Percentiles rank a stretch among this genome's conserved stretches.
phyloP scores from a whole-genome alignment of 1,140 invertebrate species.

The Drosophila miranda region DNA sequence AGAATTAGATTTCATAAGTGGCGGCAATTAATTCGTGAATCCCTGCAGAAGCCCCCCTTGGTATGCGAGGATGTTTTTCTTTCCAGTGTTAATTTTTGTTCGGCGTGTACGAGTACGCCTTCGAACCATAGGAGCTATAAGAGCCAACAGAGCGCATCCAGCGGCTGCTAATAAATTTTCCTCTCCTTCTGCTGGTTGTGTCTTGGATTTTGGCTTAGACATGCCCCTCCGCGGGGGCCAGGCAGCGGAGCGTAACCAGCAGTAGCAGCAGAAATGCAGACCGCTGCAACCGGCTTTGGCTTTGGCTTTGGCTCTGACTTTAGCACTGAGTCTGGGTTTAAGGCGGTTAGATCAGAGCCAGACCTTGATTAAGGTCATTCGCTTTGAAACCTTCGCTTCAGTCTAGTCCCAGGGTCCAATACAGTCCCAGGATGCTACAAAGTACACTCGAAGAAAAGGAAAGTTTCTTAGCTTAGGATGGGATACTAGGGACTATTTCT shows the following conservation, averaged over 20 bases:
- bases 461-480: no score
- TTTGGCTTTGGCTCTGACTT: slow-evolving; percentile 16
- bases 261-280: slow-evolving; percentile 21
- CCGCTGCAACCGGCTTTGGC: slow-evolving; percentile 50
- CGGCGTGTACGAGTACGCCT: slow-evolving; percentile 1
- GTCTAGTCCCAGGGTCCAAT: slow-evolving; percentile 10
- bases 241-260: slow-evolving; percentile 32
- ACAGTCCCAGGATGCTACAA: slow-evolving; percentile 20
- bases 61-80: slow-evolving; percentile 25
- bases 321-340: slow-evolving; percentile 1
- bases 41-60: neutral
- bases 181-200: slow-evolving; percentile 6
- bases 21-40: slow-evolving; percentile 26
- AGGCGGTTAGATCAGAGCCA: slow-evolving; percentile 57
- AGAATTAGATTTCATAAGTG: slow-evolving; percentile 47
- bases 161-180: slow-evolving; percentile 34
- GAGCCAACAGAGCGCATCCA: slow-evolving; percentile 34
- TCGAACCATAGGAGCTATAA: slow-evolving; percentile 28
- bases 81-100: slow-evolving; percentile 5
- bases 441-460: slow-evolving; percentile 22
- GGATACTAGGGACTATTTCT: neutral
- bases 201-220: slow-evolving; percentile 37
- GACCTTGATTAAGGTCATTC: slow-evolving; percentile 82
- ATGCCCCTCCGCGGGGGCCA: slow-evolving; percentile 26
- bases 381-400: slow-evolving; percentile 37